Percentiles rank a stretch among this genome's conserved stretches.
Conservation (phyloP, 1,140 invertebrate genomes). For the Melanaphis sacchari region DNA sequence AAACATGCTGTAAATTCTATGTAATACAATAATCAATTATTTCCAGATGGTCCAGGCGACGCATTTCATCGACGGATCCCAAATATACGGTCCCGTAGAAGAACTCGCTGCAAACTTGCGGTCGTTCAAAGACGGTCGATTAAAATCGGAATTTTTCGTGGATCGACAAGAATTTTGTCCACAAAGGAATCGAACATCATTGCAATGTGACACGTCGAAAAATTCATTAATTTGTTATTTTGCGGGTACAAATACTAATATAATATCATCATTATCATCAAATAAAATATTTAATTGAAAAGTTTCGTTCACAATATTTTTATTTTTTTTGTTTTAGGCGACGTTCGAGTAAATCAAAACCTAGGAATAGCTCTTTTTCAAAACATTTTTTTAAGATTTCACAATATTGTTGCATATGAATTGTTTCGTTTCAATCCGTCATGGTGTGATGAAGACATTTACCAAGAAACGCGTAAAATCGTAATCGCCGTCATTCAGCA, state of each 20-base stretch:
- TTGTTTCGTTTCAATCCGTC: conserved; percentile 70
- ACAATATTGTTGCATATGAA: conserved; percentile 81
- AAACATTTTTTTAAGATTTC: conserved; percentile 85
- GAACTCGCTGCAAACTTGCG: background rate
- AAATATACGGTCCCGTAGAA: background rate
- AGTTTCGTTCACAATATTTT: no score
- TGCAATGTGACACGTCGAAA: background rate
- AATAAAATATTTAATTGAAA: background rate
- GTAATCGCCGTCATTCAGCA: conserved; percentile 88
- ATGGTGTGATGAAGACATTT: conserved; percentile 82
- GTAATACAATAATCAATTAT: background rate
- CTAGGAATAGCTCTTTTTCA: conserved; percentile 81
- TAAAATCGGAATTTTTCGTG: background rate
- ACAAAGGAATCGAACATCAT: background rate
- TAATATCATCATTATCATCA: no score
- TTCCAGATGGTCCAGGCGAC: background rate
- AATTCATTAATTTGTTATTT: background rate
- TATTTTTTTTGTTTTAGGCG: background rate
- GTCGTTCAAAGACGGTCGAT: background rate
- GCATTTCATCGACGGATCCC: conserved; percentile 14
- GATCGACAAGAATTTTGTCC: conserved; percentile 22
- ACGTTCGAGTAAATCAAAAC: conserved; percentile 72
- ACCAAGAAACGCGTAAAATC: conserved; percentile 81
- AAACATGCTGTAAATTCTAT: background rate
- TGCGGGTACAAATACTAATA: conserved; percentile 65